Evolutionary conservation across 2,113 vertebrate genomes (phyloP).

Genomic region (Felis chaus): DNA sequence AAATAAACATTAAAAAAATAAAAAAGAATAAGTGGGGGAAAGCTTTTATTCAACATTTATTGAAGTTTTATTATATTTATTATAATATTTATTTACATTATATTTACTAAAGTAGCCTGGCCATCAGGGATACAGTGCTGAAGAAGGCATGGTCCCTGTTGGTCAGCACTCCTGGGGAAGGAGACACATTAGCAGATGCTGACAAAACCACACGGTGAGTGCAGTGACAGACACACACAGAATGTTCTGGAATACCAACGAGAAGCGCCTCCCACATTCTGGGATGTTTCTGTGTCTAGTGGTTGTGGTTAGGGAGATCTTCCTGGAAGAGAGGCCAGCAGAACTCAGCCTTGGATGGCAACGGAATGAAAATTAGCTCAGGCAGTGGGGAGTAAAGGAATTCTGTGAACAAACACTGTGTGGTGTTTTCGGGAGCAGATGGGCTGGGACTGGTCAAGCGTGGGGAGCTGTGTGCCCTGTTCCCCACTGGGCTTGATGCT

Average conservation of each 20-base stretch:
- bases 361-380: not conserved
- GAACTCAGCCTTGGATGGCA: not conserved
- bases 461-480: not conserved
- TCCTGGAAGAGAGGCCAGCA: not conserved
- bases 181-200: not conserved
- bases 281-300: not conserved
- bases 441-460: not conserved
- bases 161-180: not conserved
- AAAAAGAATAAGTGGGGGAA: not conserved
- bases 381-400: not conserved
- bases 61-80: not conserved
- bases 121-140: not conserved
- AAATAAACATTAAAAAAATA: too few species aligned
- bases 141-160: not conserved
- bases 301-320: not conserved
- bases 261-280: not conserved
- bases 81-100: not conserved
- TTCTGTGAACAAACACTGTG: not conserved
- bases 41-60: not conserved
- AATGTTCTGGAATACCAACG: not conserved
- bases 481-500: not conserved
- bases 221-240: too few species aligned
- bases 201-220: not conserved
- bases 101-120: not conserved
- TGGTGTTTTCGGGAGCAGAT: not conserved